These are phyloP conservation scores for Myioborus melanocephalus DNA, from an alignment of 2,797 vertebrate genomes.

Conservation along the genomic window DNA sequence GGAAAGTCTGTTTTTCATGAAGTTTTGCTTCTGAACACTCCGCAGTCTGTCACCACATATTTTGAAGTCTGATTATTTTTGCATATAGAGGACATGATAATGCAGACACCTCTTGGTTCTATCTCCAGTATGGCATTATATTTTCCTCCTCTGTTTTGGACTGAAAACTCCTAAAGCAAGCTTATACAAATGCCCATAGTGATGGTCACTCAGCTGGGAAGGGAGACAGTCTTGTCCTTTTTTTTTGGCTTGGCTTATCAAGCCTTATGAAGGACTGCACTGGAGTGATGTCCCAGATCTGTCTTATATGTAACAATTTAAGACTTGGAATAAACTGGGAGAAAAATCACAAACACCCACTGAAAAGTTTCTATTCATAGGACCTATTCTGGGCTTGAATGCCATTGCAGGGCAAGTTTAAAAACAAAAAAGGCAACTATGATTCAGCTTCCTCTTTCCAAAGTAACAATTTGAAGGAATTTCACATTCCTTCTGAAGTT, in stretches of 20 bases:
- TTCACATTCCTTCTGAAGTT: not conserved
- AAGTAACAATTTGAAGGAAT: not conserved
- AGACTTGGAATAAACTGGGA: slow-evolving; percentile 7
- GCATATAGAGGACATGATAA: not conserved
- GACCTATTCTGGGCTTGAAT: not conserved
- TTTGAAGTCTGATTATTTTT: slow-evolving; percentile 19
- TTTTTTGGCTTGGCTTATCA: not conserved
- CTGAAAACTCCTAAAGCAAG: not conserved
- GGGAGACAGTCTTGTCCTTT: not conserved
- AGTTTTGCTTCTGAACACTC: not conserved
- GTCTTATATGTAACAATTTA: not conserved
- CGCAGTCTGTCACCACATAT: not conserved
- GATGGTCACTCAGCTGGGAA: not conserved
- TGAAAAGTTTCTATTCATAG: slow-evolving; percentile 30
- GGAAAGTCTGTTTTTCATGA: not conserved
- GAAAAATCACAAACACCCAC: slow-evolving; percentile 30
- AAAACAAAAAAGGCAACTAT: not conserved
- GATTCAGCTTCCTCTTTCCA: not conserved
- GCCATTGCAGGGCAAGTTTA: not conserved
- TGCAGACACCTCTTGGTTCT: not conserved
- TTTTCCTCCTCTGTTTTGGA: not conserved
- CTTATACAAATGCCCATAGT: not conserved
- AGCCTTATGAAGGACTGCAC: not conserved
- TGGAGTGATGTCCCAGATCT: slow-evolving; percentile 10
- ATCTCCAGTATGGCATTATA: not conserved